Conservation (phyloP, 2,888 invertebrate species). For the Cotesia congregata region DNA sequence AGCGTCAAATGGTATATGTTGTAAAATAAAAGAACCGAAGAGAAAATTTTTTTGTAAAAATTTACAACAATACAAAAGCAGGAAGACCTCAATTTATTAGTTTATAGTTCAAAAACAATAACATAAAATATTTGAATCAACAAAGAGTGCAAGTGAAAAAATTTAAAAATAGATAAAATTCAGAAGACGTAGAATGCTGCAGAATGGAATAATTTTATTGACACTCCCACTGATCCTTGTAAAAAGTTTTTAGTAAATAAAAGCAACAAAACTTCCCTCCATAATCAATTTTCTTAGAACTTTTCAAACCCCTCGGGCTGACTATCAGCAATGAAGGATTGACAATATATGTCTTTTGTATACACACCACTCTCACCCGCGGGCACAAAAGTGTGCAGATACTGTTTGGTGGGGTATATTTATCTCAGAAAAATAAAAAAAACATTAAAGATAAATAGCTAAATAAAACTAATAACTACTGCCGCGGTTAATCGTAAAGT, state of each 20-base stretch:
- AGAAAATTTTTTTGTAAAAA: slow-evolving; percentile 1
- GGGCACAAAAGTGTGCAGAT: not conserved
- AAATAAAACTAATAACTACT: slow-evolving; percentile 19
- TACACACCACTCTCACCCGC: slow-evolving; percentile 2
- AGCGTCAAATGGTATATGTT: not conserved
- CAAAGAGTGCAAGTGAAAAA: not conserved
- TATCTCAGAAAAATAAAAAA: slow-evolving; percentile 14
- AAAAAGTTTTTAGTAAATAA: slow-evolving; percentile 29
- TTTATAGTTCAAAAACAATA: not conserved
- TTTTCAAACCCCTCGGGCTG: slow-evolving; percentile 22
- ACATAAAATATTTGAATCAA: not conserved
- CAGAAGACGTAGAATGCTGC: slow-evolving; percentile 17
- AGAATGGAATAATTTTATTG: slow-evolving; percentile 28
- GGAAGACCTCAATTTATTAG: not conserved
- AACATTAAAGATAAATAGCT: not conserved
- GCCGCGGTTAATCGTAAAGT: slow-evolving; percentile 50
- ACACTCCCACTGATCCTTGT: slow-evolving; percentile 20
- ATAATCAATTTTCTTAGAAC: slow-evolving; percentile 23
- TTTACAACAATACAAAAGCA: not conserved
- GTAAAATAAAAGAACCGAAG: not conserved
- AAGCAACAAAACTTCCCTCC: slow-evolving; percentile 21
- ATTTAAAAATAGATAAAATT: slow-evolving; percentile 27
- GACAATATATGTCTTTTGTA: slow-evolving; percentile 13
- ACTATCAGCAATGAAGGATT: slow-evolving; percentile 13
- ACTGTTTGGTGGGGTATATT: slow-evolving; percentile 16